These are phyloP conservation scores for Drosophila gunungcola DNA, from an alignment of 1,140 invertebrate genomes.

Conservation along the genomic window DNA sequence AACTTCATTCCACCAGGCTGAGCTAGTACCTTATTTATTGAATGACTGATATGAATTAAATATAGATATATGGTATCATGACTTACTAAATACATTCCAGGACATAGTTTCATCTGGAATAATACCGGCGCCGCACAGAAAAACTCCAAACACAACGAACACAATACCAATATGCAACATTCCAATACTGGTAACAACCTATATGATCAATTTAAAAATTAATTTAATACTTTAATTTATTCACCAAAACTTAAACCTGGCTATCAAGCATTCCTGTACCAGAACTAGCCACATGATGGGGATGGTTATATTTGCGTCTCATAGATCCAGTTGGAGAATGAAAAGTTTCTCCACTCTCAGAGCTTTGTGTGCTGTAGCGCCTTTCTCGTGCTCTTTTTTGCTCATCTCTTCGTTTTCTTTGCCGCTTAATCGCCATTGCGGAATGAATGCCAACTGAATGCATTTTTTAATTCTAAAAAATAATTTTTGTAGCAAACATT, in stretches of 20 bases:
- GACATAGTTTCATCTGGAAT: slow-evolving; percentile 91
- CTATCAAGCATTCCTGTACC: slow-evolving; percentile 85
- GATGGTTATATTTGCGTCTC: slow-evolving; percentile 84
- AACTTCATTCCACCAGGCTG: slow-evolving; percentile 91
- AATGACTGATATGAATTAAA: background rate
- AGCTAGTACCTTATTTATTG: slow-evolving; percentile 66
- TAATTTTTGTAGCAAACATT: background rate
- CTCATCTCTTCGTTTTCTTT: slow-evolving; percentile 93
- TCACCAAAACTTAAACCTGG: slow-evolving; percentile 54
- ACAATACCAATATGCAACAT: slow-evolving; percentile 96
- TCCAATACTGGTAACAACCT: slow-evolving; percentile 91
- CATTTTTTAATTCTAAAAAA: slow-evolving; percentile 85
- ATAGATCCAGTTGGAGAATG: slow-evolving; percentile 90
- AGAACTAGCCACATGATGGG: slow-evolving; percentile 68
- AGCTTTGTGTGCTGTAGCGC: slow-evolving; percentile 90
- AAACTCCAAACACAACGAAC: slow-evolving; percentile 92
- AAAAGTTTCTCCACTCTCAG: slow-evolving; percentile 90
- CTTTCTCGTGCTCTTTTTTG: slow-evolving; percentile 90
- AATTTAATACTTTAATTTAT: background rate
- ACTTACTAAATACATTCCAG: slow-evolving; percentile 88
- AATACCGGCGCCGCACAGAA: slow-evolving; percentile 91
- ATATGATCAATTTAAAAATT: background rate
- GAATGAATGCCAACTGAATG: slow-evolving; percentile 95
- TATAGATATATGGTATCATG: background rate
- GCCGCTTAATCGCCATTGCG: slow-evolving; percentile 95